Base-by-base conservation (phyloP, 1,140 invertebrate genomes). In the Tetragonula clypearis region DNA sequence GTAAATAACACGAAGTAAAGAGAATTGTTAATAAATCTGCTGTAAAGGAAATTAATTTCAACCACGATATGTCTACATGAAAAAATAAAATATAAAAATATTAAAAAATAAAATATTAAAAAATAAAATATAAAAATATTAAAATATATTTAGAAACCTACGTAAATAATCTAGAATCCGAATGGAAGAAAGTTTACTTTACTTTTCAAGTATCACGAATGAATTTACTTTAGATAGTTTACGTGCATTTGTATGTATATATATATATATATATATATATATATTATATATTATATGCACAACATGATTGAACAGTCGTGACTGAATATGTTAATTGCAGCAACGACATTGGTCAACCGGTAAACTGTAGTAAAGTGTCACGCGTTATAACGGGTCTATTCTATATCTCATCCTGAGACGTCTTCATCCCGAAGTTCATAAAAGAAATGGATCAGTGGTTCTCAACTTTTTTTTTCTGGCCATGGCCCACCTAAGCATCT, bases 311-410 rank as follows among this genome's bases (percentile, higher is more conserved):
- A 49, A 49, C 41, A 49, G 30, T 8, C 2, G 15, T 19, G 19
- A 69, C 19, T n/a, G 21, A 73, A 53, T 26, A 73, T 17, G 77
- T 84, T 86, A 86, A 88, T 86, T 66, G 69, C 41, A 68, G 62
- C 81, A 82, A 68, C 81, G 85, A 68, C 65, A 73, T 90, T 82
- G 55, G 56, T 80, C 75, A 87, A 82, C 69, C 77, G 78, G 83
- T 87, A 88, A 73, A 87, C 69, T 58, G 8, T 49, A 49, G 41
- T 49, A 49, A 74, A 56, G 35, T 66, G 56, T 68, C 41, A 49
- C 49, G 26, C 35, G n/a, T 74, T 87, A 79, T 91, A 91, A 91
- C 87, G 89, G 89, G 82, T 90, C 82, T 90, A 90, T 83, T 90
- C 82, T 79, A 91, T 79, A 87, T 90, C 83, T 88, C 76, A 26